Conservation (phyloP, 1,140 invertebrate species). For the Sweltsa coloradensis region DNA sequence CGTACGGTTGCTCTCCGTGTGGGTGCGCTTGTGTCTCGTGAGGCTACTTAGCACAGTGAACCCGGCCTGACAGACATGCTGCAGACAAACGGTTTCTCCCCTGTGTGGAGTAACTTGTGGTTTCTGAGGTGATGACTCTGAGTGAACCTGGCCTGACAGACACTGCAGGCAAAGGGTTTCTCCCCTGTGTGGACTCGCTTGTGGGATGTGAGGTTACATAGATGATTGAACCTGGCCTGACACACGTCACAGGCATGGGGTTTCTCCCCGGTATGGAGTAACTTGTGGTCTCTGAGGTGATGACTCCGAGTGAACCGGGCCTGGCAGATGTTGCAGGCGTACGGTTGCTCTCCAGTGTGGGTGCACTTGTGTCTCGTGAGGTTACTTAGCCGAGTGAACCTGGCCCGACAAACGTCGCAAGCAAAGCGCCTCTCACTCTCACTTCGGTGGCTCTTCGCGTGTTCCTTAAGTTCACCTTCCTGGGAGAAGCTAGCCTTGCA, state of each 20-base stretch:
- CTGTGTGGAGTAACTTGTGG: background rate
- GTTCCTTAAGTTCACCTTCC: constrained; percentile 22
- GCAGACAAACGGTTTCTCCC: background rate
- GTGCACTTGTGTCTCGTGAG: constrained; percentile 27
- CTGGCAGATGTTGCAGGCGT: constrained; percentile 2
- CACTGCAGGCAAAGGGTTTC: constrained; percentile 59
- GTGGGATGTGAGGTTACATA: constrained; percentile 32
- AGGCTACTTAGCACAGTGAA: constrained; percentile 36
- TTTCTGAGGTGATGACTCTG: constrained; percentile 42
- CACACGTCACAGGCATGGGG: constrained; percentile 13
- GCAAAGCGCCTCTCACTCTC: constrained; percentile 23
- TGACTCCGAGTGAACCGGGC: constrained; percentile 25
- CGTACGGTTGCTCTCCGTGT: constrained; percentile 34
- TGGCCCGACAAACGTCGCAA: constrained; percentile 39
- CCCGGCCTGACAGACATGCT: constrained; percentile 3
- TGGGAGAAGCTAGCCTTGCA: constrained; percentile 17
- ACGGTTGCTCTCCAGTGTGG: constrained; percentile 20
- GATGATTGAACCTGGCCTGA: constrained; percentile 35
- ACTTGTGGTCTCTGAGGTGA: constrained; percentile 31
- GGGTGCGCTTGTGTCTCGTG: constrained; percentile 69
- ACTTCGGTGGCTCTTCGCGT: constrained; percentile 27
- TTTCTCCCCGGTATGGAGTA: constrained; percentile 31
- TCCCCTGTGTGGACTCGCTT: constrained; percentile 29
- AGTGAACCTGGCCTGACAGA: constrained; percentile 58
- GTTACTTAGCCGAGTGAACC: constrained; percentile 31